Base-by-base conservation (phyloP, 2,888 invertebrate species). In the Perithous albicinctus region DNA sequence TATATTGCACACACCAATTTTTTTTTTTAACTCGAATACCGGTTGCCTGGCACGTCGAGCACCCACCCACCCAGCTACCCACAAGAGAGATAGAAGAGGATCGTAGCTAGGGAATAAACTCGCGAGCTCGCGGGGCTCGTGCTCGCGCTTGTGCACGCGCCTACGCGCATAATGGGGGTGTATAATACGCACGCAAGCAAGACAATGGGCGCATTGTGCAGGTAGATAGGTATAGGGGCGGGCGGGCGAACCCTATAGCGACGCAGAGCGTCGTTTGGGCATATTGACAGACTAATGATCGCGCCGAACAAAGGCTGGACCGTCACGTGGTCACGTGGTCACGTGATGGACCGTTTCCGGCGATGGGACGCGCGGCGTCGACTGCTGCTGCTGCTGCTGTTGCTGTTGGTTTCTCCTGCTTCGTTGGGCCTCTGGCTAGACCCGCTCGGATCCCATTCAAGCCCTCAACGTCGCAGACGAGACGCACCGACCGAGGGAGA, bases 251-350 rank as follows among this genome's bases (percentile, higher is more conserved):
- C 86, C 86, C 87, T 87, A 86, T 78, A 82, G 84, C 78, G 85
- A 84, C 84, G 86, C 84, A 85, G 88, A 89, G 89, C 91, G 90
- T 91, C 90, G 91, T 91, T 92, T 91, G 88, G 90, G 91, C 92
- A 92, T 92, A 92, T 92, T 92, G 92, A 92, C 92, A 92, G 92
- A 92, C 92, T 92, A 92, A 92, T 92, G 92, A 92, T 91, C 91
- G 89, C 88, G 85, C 86, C 86, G 90, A 92, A 92, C 92, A 92
- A 92, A 92, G 90, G 91, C 90, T 89, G 87, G 88, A 90, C 89
- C 89, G 91, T 91, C 90, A 89, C 90, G 92, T 90, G 90, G 90
- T 91, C 91, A 91, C 91, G 92, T 92, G 92, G 90, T 91, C 89
- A 88, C 88, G 91, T 92, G 92, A 92, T 92, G 92, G 91, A 91